Conservation (phyloP, 2,797 vertebrate species). For the Sebastolobus alascanus region DNA sequence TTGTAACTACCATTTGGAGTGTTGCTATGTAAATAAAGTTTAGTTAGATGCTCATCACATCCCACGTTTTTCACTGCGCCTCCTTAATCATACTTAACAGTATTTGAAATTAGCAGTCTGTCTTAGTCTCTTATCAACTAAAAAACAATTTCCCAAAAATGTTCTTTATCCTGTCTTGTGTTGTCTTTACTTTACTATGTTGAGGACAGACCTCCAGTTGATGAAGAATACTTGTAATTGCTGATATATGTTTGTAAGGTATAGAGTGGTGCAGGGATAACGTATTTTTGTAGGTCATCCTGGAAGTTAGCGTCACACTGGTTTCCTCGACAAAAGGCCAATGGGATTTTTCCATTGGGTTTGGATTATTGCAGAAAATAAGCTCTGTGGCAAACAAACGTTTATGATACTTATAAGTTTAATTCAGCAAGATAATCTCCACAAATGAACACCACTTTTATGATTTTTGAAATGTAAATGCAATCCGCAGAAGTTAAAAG, state of each 20-base stretch:
- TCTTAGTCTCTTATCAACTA: not conserved
- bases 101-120: not conserved
- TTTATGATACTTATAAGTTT: too few relatives aligned
- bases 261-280: not conserved
- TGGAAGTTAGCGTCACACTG: too few relatives aligned
- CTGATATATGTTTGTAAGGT: not conserved
- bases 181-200: not conserved
- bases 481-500: not conserved
- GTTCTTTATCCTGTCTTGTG: not conserved
- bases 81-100: not conserved
- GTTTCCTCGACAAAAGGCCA: too few relatives aligned
- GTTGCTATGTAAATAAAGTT: slow-evolving; percentile 9
- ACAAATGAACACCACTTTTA: too few relatives aligned
- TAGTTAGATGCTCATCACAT: not conserved
- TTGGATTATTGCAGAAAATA: not conserved
- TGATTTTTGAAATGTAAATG: too few relatives aligned
- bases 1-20: slow-evolving; percentile 1
- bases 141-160: not conserved
- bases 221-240: not conserved
- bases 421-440: too few relatives aligned
- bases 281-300: too few relatives aligned
- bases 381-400: not conserved
- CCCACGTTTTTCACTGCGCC: not conserved
- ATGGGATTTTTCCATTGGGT: not conserved
- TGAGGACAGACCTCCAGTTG: not conserved